Evolutionary conservation across 2,113 vertebrate species (phyloP).

Genomic region (Leuciscus idus): DNA sequence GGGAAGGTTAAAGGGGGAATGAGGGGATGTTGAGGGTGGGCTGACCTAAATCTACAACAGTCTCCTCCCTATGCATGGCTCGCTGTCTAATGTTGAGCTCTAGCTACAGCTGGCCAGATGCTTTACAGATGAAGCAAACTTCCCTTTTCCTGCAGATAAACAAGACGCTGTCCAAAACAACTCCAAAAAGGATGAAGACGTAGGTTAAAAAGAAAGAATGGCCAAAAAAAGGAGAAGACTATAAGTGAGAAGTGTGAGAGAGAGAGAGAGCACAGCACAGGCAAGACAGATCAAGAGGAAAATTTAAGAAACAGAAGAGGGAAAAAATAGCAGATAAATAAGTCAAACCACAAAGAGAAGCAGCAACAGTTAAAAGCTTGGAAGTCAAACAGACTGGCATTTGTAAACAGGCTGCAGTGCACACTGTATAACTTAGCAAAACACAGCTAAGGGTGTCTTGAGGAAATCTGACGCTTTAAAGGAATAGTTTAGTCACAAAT

Average conservation of each 20-base stretch:
- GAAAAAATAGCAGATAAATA: not conserved
- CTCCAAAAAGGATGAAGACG: not conserved
- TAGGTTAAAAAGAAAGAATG: not conserved
- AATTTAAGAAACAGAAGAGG: not conserved
- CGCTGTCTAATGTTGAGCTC: conserved; percentile 9
- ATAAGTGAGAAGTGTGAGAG: not conserved
- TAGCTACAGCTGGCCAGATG: conserved; percentile 56
- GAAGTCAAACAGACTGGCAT: not conserved
- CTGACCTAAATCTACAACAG: conserved; percentile 62
- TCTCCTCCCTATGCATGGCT: conserved; percentile 40
- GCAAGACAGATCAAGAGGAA: conserved; percentile 21
- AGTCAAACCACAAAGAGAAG: not conserved
- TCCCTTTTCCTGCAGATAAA: conserved; percentile 50
- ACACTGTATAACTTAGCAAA: not conserved
- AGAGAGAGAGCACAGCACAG: conserved; percentile 39
- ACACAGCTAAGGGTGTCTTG: not conserved
- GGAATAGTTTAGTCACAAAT: not conserved
- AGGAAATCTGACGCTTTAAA: not conserved
- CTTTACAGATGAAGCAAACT: conserved; percentile 55
- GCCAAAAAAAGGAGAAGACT: not conserved
- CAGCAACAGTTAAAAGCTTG: not conserved
- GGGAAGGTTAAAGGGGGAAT: conserved; percentile 8
- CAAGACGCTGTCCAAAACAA: conserved; percentile 9
- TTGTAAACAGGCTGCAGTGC: not conserved
- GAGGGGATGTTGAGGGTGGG: conserved; percentile 33